phyloP scores from a whole-genome alignment of 2,113 vertebrate genomes.

The Tapirus terrestris region DNA sequence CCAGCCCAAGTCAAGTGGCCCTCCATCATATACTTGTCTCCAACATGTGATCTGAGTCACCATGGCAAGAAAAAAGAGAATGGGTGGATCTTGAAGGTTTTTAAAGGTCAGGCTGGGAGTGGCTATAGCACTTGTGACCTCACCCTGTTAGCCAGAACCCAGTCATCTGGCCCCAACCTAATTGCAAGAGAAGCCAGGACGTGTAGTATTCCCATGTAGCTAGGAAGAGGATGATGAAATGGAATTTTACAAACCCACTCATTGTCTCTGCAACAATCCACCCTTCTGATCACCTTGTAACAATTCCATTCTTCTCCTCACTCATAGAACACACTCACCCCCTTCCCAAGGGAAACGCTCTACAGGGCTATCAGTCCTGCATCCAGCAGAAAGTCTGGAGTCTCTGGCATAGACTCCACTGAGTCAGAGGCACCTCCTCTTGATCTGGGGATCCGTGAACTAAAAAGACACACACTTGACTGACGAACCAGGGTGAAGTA shows the following conservation, averaged over 20 bases:
- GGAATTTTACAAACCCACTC: neutral
- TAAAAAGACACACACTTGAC: neutral
- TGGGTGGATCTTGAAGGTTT: neutral
- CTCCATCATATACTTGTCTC: neutral
- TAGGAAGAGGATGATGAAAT: neutral
- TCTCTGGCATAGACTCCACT: neutral
- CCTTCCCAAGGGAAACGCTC: neutral
- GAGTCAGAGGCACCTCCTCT: neutral
- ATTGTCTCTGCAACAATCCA: neutral
- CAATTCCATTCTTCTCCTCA: neutral
- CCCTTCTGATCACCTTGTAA: neutral
- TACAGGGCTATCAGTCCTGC: neutral
- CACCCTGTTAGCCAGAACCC: neutral
- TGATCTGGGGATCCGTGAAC: neutral
- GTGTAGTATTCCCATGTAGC: accelerated
- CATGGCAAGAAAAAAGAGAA: neutral
- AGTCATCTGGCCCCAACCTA: neutral
- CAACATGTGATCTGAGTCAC: too few relatives aligned
- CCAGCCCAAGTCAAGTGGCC: neutral
- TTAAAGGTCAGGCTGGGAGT: neutral
- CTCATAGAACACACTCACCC: neutral
- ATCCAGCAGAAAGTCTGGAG: neutral
- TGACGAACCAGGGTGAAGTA: neutral
- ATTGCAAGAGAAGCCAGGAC: neutral
- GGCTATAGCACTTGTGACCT: too few relatives aligned